phyloP scores from a whole-genome alignment of 2,888 invertebrate species.

The Exephanes ischioxanthus region DNA sequence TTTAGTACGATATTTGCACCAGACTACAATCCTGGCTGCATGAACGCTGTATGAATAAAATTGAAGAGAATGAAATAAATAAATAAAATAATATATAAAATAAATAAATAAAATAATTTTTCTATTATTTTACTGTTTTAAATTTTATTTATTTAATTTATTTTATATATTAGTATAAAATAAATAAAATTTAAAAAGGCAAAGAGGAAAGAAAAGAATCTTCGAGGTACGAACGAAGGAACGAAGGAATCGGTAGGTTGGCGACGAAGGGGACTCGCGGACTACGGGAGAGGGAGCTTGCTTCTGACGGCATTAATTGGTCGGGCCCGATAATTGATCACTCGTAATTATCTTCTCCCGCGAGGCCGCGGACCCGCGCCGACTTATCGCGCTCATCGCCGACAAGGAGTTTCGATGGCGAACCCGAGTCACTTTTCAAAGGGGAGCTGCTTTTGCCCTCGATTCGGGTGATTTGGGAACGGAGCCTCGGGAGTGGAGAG shows the following conservation, averaged over 20 bases:
- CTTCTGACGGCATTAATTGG: constrained; percentile 65
- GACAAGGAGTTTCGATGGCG: constrained; percentile 36
- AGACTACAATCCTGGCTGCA: no score
- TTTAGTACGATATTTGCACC: no score
- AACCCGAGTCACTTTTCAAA: constrained; percentile 41
- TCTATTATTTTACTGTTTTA: no score
- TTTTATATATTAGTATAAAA: no score
- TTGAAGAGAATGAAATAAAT: no score
- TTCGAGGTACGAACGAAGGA: no score
- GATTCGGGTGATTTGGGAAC: constrained; percentile 38
- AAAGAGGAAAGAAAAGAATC: no score
- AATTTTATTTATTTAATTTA: no score
- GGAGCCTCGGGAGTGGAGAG: constrained; percentile 26
- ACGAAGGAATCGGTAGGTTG: neutral
- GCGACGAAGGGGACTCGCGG: neutral
- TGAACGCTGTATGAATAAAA: no score
- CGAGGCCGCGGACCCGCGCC: constrained; percentile 10
- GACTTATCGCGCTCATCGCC: constrained; percentile 35
- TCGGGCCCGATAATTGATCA: constrained; percentile 70
- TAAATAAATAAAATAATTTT: no score
- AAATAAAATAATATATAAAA: no score
- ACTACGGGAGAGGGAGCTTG: neutral
- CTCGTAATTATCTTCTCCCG: constrained; percentile 65
- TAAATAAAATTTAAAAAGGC: no score
- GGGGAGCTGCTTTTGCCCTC: constrained; percentile 38